phyloP scores from a whole-genome alignment of 2,113 vertebrate genomes.

The Amia ocellicauda region DNA sequence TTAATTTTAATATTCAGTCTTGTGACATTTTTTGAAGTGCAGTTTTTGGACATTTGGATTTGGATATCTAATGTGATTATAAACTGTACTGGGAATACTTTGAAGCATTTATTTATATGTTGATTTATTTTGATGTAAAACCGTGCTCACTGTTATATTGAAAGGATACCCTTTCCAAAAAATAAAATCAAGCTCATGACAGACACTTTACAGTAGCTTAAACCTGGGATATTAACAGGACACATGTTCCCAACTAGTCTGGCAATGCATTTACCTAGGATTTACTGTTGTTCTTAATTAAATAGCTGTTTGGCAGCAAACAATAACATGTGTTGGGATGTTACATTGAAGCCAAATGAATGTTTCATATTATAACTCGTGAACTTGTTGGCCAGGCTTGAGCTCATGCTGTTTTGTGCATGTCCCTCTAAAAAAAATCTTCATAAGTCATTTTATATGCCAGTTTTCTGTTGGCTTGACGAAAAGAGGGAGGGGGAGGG shows the following conservation, averaged over 20 bases:
- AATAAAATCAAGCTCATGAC: background rate
- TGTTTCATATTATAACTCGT: conserved; percentile 88
- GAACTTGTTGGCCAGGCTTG: conserved; percentile 74
- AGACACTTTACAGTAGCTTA: conserved; percentile 25
- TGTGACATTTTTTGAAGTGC: no score
- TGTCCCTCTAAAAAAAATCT: conserved; percentile 73
- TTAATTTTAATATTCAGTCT: no score
- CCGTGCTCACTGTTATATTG: no score
- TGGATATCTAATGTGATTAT: no score
- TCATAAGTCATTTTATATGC: conserved; percentile 80
- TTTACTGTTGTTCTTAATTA: conserved; percentile 86
- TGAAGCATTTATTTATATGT: no score
- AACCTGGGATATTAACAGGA: conserved; percentile 39
- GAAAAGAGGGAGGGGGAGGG: conserved; percentile 57
- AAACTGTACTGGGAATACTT: no score
- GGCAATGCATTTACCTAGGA: conserved; percentile 69
- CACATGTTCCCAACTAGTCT: conserved; percentile 63
- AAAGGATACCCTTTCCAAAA: no score
- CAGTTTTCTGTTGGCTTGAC: conserved; percentile 74
- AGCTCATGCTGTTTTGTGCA: conserved; percentile 80
- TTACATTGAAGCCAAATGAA: conserved; percentile 83
- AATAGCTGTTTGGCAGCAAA: conserved; percentile 82
- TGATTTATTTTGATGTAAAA: no score
- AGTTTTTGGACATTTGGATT: no score
- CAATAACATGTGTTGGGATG: conserved; percentile 86